Evolutionary conservation across 2,888 invertebrate species (phyloP), one percentile per base, ranked within the genome.

Genomic region (Scelioninae gen. 2): DNA sequence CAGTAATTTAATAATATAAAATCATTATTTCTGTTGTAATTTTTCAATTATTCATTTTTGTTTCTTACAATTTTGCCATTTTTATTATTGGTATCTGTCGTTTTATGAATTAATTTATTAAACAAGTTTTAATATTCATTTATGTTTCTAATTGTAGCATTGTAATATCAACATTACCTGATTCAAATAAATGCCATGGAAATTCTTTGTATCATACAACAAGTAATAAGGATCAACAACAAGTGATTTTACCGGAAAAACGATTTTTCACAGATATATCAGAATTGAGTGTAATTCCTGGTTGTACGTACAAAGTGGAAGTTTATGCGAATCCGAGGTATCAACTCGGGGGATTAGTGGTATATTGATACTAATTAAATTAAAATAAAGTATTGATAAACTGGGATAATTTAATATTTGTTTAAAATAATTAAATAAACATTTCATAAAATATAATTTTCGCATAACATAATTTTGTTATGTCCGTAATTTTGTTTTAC

Each of bases 271-370:
- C 75, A 11, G 78, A 77, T n/a, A 75, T 81, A 18, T 78, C 83
- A 2, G 82, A 83, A 39, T 28, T 83, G 5, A 78, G 76, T 39
- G 76, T 85, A 25, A 76, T 72, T 70, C 82, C 80, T 1, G 80
- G 78, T 22, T 85, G 84, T 60, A 72, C 80, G 0, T 85, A 85
- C 25, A 78, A 73, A 28, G 78, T 85, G 31, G 76, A 83, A 68
- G 80, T 85, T 41, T 76, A 78, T 33, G 82, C 83, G 2, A 83
- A 84, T 79, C 85, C 84, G 11, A 79, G 83, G 50, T 73, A 18
- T 15, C 78, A 78, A 60, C 64, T 73, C n/a, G 28, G 39, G 3
- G 31, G 60, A 43, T 10, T 39, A 7, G 43, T 43, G 74, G 74
- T 74, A 64, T 33, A 50, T 60, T 41, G 10, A 22, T 37, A 22